Percentiles rank a stretch among this genome's conserved stretches.
These are phyloP conservation scores for Trypoxylon attenuatum DNA, from an alignment of 2,888 invertebrate genomes.

Conservation along the genomic window DNA sequence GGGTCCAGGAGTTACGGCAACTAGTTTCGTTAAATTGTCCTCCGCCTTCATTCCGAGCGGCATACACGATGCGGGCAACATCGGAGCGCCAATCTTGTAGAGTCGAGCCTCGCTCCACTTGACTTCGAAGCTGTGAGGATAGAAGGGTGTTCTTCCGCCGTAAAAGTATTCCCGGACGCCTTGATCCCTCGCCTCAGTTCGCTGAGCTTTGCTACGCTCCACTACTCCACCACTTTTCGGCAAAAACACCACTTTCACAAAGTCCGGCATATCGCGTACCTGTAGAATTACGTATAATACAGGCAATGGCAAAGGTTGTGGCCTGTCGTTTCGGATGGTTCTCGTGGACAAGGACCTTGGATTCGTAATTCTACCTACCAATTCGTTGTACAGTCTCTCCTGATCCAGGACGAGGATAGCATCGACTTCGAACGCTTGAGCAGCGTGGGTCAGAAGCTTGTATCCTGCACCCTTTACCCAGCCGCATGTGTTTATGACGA, in stretches of 20 bases:
- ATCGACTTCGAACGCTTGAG: constrained; percentile 96
- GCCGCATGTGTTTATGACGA: constrained; percentile 97
- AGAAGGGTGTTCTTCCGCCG: constrained; percentile 86
- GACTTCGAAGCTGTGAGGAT: constrained; percentile 96
- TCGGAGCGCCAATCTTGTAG: constrained; percentile 95
- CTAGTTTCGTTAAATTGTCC: constrained; percentile 93
- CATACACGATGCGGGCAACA: constrained; percentile 95
- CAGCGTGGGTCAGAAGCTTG: constrained; percentile 88
- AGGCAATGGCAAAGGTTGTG: too few relatives aligned
- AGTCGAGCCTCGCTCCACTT: constrained; percentile 93
- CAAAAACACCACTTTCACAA: constrained; percentile 91
- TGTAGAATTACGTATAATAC: too few relatives aligned
- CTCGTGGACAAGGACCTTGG: too few relatives aligned
- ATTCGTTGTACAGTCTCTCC: constrained; percentile 95
- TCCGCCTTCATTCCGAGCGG: constrained; percentile 96
- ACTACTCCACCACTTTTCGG: constrained; percentile 99
- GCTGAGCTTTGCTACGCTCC: constrained; percentile 84
- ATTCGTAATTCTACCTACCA: too few relatives aligned
- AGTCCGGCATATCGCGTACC: constrained; percentile 94
- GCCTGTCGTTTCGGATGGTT: too few relatives aligned
- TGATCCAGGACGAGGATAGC: constrained; percentile 97
- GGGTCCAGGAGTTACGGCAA: constrained; percentile 85
- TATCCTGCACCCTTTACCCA: constrained; percentile 97
- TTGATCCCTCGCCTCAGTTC: constrained; percentile 86
- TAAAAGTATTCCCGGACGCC: constrained; percentile 97